Evolutionary conservation across 2,113 vertebrate species (phyloP), one percentile per base, ranked within the genome.

Genomic region (Mystacornis crossleyi): DNA sequence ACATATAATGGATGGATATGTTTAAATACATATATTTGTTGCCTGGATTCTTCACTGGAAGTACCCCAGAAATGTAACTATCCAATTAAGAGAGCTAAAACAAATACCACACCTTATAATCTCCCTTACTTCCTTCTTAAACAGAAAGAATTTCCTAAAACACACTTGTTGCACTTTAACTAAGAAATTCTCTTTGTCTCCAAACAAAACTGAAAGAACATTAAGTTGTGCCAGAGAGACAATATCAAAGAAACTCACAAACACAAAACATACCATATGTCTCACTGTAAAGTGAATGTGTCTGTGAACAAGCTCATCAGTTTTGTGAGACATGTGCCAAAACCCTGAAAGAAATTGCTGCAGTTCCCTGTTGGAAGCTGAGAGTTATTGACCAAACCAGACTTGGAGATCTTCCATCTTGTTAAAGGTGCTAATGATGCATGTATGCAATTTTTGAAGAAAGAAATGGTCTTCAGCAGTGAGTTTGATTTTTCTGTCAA

Each of bases 371-470:
- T 64, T 82, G 86, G 92, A 95, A 93, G 82, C 67, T 54, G 65
- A 82, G 53, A 75, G 47, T 78, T 96, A 95, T 80, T 97, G 95
- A 96, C 96, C 97, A 96, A 89, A 74, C 15, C 20, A 93, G 61
- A 82, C 77, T 29, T 91, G 87, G 89, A 84, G 48, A 89, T 47
- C 55, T 95, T 95, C 95, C 95, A 97, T 69, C 70, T 90, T 89
- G 45, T 96, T 94, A 90, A 91, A 94, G 72, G 75, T 81, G 85
- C 64, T 95, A 97, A 94, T 89, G 91, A 97, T 89, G 95, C 77
- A 50, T 25, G 55, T 8, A 64, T 78, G 62, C 66, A 62, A 81
- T 85, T 93, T 90, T 38, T 81, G 90, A 94, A 93, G 77, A 80
- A 86, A 95, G 67, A 86, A 95, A 95, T 64, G 29, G 82, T 47